Evolutionary conservation across 1,140 invertebrate species (phyloP), one percentile per base, ranked within the genome.

Genomic region (Coptotermes formosanus): DNA sequence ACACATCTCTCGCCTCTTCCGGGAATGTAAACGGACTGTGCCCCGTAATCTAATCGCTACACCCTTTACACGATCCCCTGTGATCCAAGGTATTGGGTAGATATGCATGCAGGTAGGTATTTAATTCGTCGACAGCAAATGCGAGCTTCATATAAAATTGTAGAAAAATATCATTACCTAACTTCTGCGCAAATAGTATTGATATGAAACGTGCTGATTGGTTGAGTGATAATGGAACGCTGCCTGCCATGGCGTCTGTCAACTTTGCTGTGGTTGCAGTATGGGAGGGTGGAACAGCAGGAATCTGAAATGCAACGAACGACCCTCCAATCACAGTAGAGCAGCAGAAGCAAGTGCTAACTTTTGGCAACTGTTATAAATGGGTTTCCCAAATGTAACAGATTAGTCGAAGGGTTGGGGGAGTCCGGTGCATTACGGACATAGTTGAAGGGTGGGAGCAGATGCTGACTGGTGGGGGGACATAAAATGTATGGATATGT

Each of bases 361-460:
- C 64, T 75, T 75, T 75, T 75, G 64, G 25, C 64, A 75, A 75
- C 64, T n/a, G 64, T 75, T 64, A 64, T 64, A 64, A 64, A 64
- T 64, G 59, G 59, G 64, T 30, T 75, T 75, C 64, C 64, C 64
- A 75, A 75, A 75, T 75, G 64, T 75, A 75, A 75, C 64, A 75
- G 25, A n/a, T 75, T 75, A 30, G 21, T 21, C 7, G 59, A 19
- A 19, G 12, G 59, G 59, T 8, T 12, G 59, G 59, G 21, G 21
- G 59, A 23, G 64, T 30, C 64, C 9, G 64, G 0, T 30, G n/a
- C 64, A 75, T 75, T 30, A 75, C 64, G 64, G n/a, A 8, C 64
- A 30, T 8, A 75, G 64, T 75, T 75, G 64, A 75, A 9, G 25
- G 25, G 25, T 75, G 14, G 8, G 64, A 75, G 25, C 0, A 75